phyloP scores from a whole-genome alignment of 2,797 vertebrate genomes.

The Cuculus canorus region DNA sequence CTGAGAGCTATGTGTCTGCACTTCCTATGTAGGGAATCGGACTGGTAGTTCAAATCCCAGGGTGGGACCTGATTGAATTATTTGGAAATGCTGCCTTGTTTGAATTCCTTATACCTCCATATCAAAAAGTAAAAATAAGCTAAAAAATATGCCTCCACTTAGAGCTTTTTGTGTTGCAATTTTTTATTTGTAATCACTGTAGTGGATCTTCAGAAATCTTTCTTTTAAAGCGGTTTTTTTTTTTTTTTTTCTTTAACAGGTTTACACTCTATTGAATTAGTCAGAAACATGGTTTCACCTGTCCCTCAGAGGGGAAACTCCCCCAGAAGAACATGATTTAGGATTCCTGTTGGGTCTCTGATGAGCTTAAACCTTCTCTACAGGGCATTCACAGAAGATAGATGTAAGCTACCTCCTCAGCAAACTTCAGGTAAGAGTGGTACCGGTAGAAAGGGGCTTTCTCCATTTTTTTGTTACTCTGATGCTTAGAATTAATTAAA shows the following conservation, averaged over 20 bases:
- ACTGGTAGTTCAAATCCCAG: not conserved
- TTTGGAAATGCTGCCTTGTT: not conserved
- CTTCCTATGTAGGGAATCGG: not conserved
- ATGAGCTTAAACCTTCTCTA: not conserved
- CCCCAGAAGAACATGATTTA: not conserved
- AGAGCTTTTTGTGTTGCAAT: not conserved
- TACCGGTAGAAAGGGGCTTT: fast-evolving
- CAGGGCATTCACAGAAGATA: not conserved
- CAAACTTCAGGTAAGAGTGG: not conserved
- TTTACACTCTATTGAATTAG: not conserved
- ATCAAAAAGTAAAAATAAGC: not conserved
- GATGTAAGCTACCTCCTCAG: not conserved
- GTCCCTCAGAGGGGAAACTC: not conserved
- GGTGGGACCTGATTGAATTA: not conserved
- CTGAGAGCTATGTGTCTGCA: not conserved
- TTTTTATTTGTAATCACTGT: not conserved
- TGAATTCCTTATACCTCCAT: not conserved
- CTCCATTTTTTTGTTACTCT: not conserved
- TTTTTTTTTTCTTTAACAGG: not conserved
- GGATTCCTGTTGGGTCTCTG: not conserved
- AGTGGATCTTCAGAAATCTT: not conserved
- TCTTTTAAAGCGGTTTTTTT: not conserved
- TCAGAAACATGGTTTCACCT: not conserved
- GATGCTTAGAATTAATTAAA: not conserved
- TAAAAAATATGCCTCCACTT: not conserved